These are phyloP conservation scores for Hedychridium roseum DNA, from an alignment of 2,888 invertebrate genomes.

Conservation along the genomic window DNA sequence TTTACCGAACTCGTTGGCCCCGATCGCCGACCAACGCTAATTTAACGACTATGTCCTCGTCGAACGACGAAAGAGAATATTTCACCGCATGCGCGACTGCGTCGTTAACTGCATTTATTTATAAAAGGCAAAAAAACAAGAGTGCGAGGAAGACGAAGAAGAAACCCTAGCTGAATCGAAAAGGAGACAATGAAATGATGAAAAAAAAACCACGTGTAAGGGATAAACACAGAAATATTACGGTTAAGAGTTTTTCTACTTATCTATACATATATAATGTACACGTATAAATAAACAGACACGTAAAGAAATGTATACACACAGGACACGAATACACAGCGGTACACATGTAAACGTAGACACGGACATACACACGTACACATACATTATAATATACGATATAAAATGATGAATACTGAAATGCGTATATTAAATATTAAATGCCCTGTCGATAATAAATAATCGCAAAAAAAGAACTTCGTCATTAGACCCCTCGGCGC, in stretches of 20 bases:
- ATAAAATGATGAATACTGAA: constrained; percentile 24
- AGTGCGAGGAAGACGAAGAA: neutral
- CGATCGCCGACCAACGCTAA: too few species aligned
- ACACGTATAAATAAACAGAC: constrained; percentile 30
- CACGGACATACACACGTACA: constrained; percentile 17
- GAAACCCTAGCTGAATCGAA: neutral
- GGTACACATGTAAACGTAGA: constrained; percentile 30
- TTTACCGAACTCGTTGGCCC: too few species aligned
- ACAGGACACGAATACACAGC: constrained; percentile 33
- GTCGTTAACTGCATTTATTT: too few species aligned
- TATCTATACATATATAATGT: constrained; percentile 40
- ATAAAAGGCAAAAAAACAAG: constrained; percentile 6
- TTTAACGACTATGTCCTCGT: too few species aligned
- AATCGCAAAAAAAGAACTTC: constrained; percentile 41
- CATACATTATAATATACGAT: constrained; percentile 18
- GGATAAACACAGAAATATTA: constrained; percentile 26
- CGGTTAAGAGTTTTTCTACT: constrained; percentile 53
- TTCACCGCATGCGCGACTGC: too few species aligned
- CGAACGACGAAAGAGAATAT: too few species aligned
- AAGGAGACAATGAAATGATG: constrained; percentile 1
- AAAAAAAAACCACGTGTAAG: neutral
- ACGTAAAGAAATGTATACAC: constrained; percentile 24
- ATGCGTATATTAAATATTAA: constrained; percentile 29
- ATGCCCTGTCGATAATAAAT: constrained; percentile 50
- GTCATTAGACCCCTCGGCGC: constrained; percentile 51